Percentiles rank a stretch among this genome's conserved stretches.
These are phyloP conservation scores for Philonicus albiceps DNA, from an alignment of 2,888 invertebrate species.

Conservation along the genomic window DNA sequence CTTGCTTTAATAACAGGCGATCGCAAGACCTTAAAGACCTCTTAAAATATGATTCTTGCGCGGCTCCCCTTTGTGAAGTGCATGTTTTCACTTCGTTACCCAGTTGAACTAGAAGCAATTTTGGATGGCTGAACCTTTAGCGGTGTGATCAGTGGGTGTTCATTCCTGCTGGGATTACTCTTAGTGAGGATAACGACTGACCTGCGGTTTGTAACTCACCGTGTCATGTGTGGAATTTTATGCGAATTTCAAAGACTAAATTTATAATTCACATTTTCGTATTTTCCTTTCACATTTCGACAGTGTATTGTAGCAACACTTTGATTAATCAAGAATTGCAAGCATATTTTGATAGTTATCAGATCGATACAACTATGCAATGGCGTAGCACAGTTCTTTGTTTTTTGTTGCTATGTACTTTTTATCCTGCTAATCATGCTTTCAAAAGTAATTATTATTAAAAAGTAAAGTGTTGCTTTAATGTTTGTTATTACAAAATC, in stretches of 20 bases:
- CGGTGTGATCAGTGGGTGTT: constrained; percentile 3
- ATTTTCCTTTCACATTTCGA: neutral
- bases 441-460: neutral
- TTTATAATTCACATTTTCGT: neutral
- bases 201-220: neutral
- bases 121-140: neutral
- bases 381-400: neutral
- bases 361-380: neutral
- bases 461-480: too few species aligned
- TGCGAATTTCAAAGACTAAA: neutral
- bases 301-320: neutral
- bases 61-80: constrained; percentile 2
- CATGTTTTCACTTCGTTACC: constrained; percentile 11
- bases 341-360: neutral
- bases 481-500: too few species aligned
- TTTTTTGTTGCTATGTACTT: neutral
- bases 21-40: constrained; percentile 16
- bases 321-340: neutral
- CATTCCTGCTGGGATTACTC: neutral
- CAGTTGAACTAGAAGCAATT: constrained; percentile 22
- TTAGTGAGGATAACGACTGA: constrained; percentile 2
- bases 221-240: constrained; percentile 10
- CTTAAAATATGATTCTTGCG: constrained; percentile 26
- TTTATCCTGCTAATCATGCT: neutral
- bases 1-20: constrained; percentile 10